A percentile compares a stretch with the other conserved stretches of the same genome.
phyloP scores from a whole-genome alignment of 1,140 invertebrate genomes.

The Cydia splendana region DNA sequence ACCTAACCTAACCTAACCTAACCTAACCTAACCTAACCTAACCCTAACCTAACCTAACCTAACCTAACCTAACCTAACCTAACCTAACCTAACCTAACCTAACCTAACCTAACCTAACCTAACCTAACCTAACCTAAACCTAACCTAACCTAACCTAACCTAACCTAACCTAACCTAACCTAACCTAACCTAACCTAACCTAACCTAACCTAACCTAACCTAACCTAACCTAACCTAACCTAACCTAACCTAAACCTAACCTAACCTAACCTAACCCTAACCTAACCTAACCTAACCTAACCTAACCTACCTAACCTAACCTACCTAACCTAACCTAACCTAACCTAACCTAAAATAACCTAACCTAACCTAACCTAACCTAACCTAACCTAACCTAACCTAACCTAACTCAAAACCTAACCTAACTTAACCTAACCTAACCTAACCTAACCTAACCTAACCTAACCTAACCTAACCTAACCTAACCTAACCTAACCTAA shows the following conservation, averaged over 20 bases:
- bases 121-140: constrained; percentile 40
- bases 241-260: constrained; percentile 38
- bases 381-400: constrained; percentile 46
- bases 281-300: constrained; percentile 44
- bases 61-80: constrained; percentile 43
- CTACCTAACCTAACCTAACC: constrained; percentile 41
- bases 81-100: constrained; percentile 42
- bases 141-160: constrained; percentile 40
- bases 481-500: too few relatives aligned
- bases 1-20: too few relatives aligned
- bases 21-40: too few relatives aligned
- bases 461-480: too few relatives aligned
- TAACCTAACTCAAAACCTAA: too few relatives aligned
- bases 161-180: constrained; percentile 45
- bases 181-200: constrained; percentile 41
- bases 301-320: constrained; percentile 42
- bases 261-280: constrained; percentile 36
- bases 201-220: constrained; percentile 34
- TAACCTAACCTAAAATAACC: constrained; percentile 37
- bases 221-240: constrained; percentile 40
- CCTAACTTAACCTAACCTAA: too few relatives aligned
- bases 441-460: too few relatives aligned
- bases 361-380: constrained; percentile 38
- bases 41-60: too few relatives aligned
- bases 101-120: constrained; percentile 38